Percentiles rank a stretch among this genome's conserved stretches.
These are phyloP conservation scores for Drosophila ironensis DNA, from an alignment of 1,140 invertebrate genomes.

Conservation along the genomic window DNA sequence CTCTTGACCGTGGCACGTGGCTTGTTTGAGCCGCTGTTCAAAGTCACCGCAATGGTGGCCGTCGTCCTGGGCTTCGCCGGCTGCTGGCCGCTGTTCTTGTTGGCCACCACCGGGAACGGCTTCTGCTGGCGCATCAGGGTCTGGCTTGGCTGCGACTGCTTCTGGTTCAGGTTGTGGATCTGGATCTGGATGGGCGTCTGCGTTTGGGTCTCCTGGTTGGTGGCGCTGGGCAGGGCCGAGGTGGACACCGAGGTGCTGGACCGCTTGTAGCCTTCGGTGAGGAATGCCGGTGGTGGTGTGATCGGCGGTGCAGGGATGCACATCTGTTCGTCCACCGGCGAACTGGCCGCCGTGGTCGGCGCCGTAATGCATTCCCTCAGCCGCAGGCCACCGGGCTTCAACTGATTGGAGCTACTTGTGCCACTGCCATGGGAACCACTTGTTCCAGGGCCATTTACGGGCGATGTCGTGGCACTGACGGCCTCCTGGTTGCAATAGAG, in stretches of 20 bases:
- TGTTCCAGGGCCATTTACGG: conserved; percentile 8
- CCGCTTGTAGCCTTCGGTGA: conserved; percentile 85
- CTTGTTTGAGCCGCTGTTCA: conserved; percentile 64
- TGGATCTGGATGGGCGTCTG: background rate
- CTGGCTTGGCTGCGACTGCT: conserved; percentile 2
- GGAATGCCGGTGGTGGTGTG: conserved; percentile 86
- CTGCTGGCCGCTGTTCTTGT: conserved; percentile 20
- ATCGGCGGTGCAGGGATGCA: conserved; percentile 84
- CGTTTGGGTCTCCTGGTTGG: conserved; percentile 30
- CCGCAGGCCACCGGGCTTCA: conserved; percentile 54
- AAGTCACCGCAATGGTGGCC: conserved; percentile 68
- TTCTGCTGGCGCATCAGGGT: conserved; percentile 37
- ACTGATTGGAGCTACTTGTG: conserved; percentile 18
- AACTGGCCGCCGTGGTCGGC: conserved; percentile 81
- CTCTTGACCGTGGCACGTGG: conserved; percentile 75
- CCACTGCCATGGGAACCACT: background rate
- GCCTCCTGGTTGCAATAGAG: conserved; percentile 83
- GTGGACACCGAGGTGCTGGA: conserved; percentile 71
- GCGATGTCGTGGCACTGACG: background rate
- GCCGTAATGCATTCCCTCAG: conserved; percentile 69
- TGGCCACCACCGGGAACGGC: conserved; percentile 41
- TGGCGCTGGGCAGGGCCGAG: conserved; percentile 61
- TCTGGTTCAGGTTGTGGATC: conserved; percentile 1
- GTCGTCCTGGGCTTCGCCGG: conserved; percentile 59
- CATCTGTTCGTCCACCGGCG: conserved; percentile 83